Evolutionary conservation across 2,888 invertebrate genomes (phyloP).

Genomic region (Metallyticus violacea): DNA sequence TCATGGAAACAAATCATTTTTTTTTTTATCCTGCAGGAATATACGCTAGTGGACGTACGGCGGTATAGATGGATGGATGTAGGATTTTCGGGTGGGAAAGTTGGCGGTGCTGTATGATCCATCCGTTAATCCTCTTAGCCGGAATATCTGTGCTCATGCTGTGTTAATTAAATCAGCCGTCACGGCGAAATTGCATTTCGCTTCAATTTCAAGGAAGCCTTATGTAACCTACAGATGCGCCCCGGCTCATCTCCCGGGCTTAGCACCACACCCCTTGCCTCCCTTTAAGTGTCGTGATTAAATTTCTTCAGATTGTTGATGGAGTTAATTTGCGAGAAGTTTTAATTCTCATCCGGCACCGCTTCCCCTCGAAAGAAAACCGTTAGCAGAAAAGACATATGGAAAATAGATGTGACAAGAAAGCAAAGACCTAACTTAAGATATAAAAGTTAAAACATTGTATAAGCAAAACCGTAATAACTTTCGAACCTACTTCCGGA

Average conservation of each 20-base stretch:
- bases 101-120: background rate
- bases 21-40: background rate
- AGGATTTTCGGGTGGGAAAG: background rate
- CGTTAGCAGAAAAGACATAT: background rate
- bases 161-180: background rate
- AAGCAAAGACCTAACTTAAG: background rate
- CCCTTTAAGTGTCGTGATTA: background rate
- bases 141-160: background rate
- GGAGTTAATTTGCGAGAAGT: background rate
- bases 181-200: background rate
- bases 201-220: background rate
- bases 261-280: background rate
- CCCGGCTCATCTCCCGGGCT: background rate
- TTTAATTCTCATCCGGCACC: background rate
- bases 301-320: background rate
- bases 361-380: background rate
- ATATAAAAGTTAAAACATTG: background rate
- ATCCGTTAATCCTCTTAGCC: background rate
- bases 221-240: background rate
- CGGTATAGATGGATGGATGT: no score
- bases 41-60: background rate
- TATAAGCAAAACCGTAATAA: no score
- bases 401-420: background rate
- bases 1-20: background rate
- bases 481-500: no score